These are phyloP conservation scores for Colossoma macropomum DNA, from an alignment of 2,113 vertebrate species.

Conservation along the genomic window DNA sequence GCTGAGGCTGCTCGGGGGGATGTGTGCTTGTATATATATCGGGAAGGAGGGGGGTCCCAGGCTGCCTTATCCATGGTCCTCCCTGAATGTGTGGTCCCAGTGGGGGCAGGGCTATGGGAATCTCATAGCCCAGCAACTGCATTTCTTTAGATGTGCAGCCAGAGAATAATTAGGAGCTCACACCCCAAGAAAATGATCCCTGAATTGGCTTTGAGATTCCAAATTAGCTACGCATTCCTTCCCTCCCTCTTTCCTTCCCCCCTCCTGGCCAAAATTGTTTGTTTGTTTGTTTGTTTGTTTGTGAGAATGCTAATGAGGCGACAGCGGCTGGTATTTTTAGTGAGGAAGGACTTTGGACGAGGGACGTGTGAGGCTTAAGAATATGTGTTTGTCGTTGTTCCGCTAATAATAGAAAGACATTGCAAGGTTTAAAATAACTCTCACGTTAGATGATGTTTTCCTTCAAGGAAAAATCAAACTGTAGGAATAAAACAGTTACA, in stretches of 20 bases:
- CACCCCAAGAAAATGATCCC: conserved; percentile 70
- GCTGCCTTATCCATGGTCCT: conserved; percentile 71
- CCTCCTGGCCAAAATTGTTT: background rate
- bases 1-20: conserved; percentile 67
- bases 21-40: conserved; percentile 46
- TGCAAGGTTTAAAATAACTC: background rate
- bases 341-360: background rate
- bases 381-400: background rate
- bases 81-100: conserved; percentile 63
- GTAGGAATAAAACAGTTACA: too few relatives aligned
- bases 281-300: conserved; percentile 53
- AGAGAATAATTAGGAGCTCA: conserved; percentile 78
- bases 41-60: conserved; percentile 63
- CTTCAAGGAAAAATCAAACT: background rate
- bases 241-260: background rate
- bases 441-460: background rate
- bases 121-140: conserved; percentile 75
- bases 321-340: background rate
- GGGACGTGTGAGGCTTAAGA: background rate
- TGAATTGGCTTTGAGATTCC: conserved; percentile 68
- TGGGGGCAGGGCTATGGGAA: conserved; percentile 78
- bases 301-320: conserved; percentile 41
- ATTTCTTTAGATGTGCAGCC: conserved; percentile 76
- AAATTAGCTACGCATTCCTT: conserved; percentile 63
- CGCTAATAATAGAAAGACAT: background rate